Base-by-base conservation (phyloP, 2,113 vertebrate genomes). In the Eolophus roseicapilla region DNA sequence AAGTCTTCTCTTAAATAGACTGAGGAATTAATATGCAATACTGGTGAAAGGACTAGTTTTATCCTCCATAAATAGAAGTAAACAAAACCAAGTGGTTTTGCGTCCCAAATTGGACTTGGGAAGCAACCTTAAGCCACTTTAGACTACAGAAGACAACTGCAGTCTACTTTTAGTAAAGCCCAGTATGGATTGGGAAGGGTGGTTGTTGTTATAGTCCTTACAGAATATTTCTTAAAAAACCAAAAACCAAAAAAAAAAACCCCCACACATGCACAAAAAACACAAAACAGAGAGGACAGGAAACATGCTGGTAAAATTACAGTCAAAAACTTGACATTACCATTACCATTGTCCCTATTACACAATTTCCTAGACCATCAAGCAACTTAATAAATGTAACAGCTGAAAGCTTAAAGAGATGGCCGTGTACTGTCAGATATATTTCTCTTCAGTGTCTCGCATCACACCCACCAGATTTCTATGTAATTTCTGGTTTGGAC, bases 341-440 rank as follows among this genome's bases (percentile, higher is more conserved):
- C 27, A 39, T 13, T 57, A 44, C 20, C 10, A 49, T 41, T 19
- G 10, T 65, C n/a, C 39, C 2, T 1, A 86, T 20, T 53, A 29
- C 5, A 11, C 11, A 11, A 52, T 46, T 82, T 57, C 52, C 33
- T 37, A 43, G 15, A 35, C 27, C 44, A 62, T 39, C 20, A 49
- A 29, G 49, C 8, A 74, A 41, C 6, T 60, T 28, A 29, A 33
- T 41, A 53, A 59, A 37, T 7, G 0, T 14, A 70, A 37, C 18
- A 85, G n/a, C n/a, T 75, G 47, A 33, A 23, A 65, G 24, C 27
- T 50, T n/a, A 39, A 63, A 47, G 29, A 53, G 27, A 62, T 12
- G 2, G 13, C 27, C 43, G 3, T 1, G 11, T 14, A 28, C 46
- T 16, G 2, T 4, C 76, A 85, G 7, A n/a, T 4, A 3, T 2